Evolutionary conservation across 2,888 invertebrate species (phyloP).

Genomic region (Mayetiola destructor): DNA sequence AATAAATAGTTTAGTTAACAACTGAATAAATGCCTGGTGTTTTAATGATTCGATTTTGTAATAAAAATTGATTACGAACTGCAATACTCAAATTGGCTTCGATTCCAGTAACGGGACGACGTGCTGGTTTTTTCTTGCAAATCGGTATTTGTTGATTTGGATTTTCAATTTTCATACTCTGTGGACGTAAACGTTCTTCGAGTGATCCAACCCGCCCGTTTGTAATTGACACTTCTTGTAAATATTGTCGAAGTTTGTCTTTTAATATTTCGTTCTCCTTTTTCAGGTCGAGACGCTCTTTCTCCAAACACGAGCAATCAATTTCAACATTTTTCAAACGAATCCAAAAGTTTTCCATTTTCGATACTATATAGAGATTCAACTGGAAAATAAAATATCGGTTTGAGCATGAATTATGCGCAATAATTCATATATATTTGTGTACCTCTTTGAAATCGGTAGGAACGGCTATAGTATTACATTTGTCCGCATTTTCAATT

Average conservation of each 20-base stretch:
- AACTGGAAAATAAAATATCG: background rate
- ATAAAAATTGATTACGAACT: slow-evolving; percentile 28
- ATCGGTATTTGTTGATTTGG: slow-evolving; percentile 22
- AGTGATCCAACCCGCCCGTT: slow-evolving; percentile 21
- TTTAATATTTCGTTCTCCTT: slow-evolving; percentile 51
- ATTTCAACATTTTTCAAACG: slow-evolving; percentile 42
- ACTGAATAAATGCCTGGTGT: slow-evolving; percentile 12
- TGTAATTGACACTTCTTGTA: slow-evolving; percentile 43
- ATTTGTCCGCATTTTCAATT: background rate
- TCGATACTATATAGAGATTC: slow-evolving; percentile 20
- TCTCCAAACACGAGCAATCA: slow-evolving; percentile 39
- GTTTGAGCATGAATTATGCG: background rate
- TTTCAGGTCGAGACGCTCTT: slow-evolving; percentile 31
- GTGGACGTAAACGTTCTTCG: slow-evolving; percentile 23
- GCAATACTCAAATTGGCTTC: slow-evolving; percentile 45
- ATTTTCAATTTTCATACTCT: slow-evolving; percentile 32
- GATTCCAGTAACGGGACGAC: slow-evolving; percentile 41
- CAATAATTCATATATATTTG: no score
- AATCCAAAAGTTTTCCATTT: slow-evolving; percentile 57
- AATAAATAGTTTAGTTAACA: background rate
- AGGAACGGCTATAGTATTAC: no score
- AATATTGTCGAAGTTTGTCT: slow-evolving; percentile 44
- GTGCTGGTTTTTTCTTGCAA: background rate
- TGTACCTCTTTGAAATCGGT: slow-evolving; percentile 2
- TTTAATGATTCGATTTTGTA: background rate